Evolutionary conservation across 2,797 vertebrate species (phyloP).

Genomic region (Podarcis lilfordi): DNA sequence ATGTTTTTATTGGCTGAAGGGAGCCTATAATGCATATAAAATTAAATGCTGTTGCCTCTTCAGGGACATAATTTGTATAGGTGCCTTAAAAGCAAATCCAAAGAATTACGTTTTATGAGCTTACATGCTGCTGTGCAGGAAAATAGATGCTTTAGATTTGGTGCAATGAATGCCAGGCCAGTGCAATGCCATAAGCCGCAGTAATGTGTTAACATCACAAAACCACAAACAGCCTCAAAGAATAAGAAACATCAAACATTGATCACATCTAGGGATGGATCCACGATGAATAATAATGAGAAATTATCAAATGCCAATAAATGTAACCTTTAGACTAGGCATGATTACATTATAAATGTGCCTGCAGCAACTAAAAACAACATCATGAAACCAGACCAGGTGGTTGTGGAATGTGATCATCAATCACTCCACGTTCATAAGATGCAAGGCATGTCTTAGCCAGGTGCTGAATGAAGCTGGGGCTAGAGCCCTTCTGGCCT

Average conservation of each 20-base stretch:
- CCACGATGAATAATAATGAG: background rate
- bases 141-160: background rate
- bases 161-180: background rate
- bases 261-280: background rate
- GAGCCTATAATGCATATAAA: background rate
- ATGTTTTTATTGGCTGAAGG: background rate
- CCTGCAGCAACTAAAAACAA: background rate
- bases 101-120: slow-evolving; percentile 1
- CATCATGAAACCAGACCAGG: background rate
- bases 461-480: background rate
- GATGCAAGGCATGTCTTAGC: background rate
- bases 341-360: background rate
- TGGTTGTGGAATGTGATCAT: background rate
- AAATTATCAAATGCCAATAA: background rate
- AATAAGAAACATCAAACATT: background rate
- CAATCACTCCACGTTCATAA: background rate
- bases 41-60: background rate
- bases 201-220: background rate
- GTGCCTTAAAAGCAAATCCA: background rate
- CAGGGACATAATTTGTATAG: background rate
- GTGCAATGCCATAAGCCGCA: background rate
- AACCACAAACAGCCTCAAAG: background rate
- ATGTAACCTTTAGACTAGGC: background rate
- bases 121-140: background rate
- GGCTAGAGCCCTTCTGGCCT: background rate